Evolutionary conservation across 2,797 vertebrate species (phyloP), one percentile per base, ranked within the genome.

Genomic region (Telmatherina bonti): DNA sequence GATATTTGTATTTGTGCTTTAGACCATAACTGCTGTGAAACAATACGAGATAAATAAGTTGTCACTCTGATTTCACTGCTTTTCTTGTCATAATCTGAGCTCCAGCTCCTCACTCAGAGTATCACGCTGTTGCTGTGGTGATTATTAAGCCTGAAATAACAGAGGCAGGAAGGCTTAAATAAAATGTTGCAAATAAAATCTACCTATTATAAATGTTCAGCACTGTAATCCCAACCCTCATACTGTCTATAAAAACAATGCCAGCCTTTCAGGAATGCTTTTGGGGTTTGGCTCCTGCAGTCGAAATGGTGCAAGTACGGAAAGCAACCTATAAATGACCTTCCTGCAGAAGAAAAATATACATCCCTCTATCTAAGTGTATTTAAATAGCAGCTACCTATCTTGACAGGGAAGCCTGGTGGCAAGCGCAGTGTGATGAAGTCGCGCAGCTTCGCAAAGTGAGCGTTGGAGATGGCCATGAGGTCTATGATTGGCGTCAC

Each of bases 401-500:
- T 99, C 90, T 99, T 99, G 67, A 99, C 95, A 0, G 97, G 97
- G 89, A 98, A 99, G 62, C 97, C 97, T 0, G 97, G 96, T 0
- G 97, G 97, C 47, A 99, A 93, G 77, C 95, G 95, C 59, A 98
- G 91, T 53, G 96, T 98, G 92, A 99, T 99, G 91, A 99, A 99
- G 89, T 99, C 97, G 0, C 97, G 94, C 64, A 99, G 91, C 66
- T 99, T 99, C 85, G 97, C 97, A 43, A 99, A 99, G 92, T 98
- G 97, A 31, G 96, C 96, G 0, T 99, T 98, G 78, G 96, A 97
- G 90, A 99, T 98, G 72, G 97, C 97, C 97, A 99, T 98, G 74
- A 99, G 96, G 93, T 99, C 97, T 13, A 99, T 97, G 89, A 99
- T 98, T 85, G 97, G 97, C 0, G 96, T 97, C 91, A 98, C 96